Evolutionary conservation across 2,113 vertebrate species (phyloP).

Genomic region (Eptesicus fuscus): DNA sequence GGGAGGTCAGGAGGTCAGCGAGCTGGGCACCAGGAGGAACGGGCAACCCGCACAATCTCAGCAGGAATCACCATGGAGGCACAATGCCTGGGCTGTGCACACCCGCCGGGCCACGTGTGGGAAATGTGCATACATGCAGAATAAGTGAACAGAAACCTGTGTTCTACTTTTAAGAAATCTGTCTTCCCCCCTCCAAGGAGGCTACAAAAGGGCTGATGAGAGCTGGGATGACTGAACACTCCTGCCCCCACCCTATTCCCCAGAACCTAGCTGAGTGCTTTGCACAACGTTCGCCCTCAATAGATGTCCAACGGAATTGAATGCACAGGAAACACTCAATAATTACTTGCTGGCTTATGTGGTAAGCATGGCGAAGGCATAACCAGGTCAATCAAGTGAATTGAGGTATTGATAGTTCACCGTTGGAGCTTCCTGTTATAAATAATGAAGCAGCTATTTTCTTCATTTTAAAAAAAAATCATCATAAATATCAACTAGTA

Average conservation of each 20-base stretch:
- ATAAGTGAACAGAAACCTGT: neutral
- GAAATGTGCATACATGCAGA: neutral
- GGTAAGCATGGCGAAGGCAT: neutral
- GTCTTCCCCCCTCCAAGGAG: neutral
- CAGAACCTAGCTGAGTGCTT: neutral
- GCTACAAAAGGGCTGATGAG: neutral
- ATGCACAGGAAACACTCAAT: neutral
- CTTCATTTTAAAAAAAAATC: neutral
- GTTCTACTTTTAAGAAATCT: neutral
- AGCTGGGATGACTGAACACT: neutral
- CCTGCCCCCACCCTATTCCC: neutral
- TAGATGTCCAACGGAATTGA: neutral
- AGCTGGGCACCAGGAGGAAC: no score
- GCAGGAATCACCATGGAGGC: neutral
- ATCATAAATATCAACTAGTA: neutral
- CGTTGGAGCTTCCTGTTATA: neutral
- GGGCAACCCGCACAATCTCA: neutral
- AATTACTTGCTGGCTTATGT: neutral
- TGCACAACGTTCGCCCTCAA: neutral
- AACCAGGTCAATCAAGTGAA: neutral
- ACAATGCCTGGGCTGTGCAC: neutral
- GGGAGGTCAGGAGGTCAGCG: no score
- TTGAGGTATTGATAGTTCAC: neutral
- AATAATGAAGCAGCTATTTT: neutral
- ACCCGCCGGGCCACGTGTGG: neutral